Evolutionary conservation across 37 sponge, comb jelly and placozoan species (phyloP), one percentile per base, ranked within the genome.

Genomic region (Halichondria panicea): DNA sequence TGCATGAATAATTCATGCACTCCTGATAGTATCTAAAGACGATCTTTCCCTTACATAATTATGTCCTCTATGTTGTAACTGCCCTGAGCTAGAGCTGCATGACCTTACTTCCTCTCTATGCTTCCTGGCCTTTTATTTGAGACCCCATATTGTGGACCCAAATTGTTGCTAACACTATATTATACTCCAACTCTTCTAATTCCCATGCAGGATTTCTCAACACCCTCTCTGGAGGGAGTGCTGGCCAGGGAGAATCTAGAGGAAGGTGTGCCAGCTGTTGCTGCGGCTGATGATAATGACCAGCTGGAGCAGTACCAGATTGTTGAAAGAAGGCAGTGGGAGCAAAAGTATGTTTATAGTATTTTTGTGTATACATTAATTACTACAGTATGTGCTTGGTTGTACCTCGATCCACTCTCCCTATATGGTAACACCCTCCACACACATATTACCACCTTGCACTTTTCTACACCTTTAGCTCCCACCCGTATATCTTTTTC

Each of bases 401-500:
- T 9, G 37, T 11, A 64, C 6, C 39, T 37, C 4, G 8, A 18
- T 48, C 11, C 15, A 48, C 52, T 48, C 11, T 15, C 11, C 52
- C 52, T 48, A 48, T 15, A 48, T 48, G 11, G 15, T 48, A 48
- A 18, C 15, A 48, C 15, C 13, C 15, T 18, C 52, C 11, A 18
- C 15, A 48, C 11, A 48, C 15, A 48, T 48, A 15, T 63, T 9
- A 35, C 30, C 31, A 15, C 32, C 27, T 8, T 59, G 8, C 60
- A 11, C 60, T 22, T 59, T 27, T 24, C 60, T 22, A 7, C 60
- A 2, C 43, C 53, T 54, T 50, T 77, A 90, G 90, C 54, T 75
- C 76, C 63, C 98, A 97, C 55, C 98, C 98, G 1, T 97, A 97
- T 68, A 76, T 97, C 39, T 94, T 97, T 68, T 97, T 97, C 69